phyloP scores from a whole-genome alignment of 2,888 invertebrate genomes.

The Yponomeuta plumbellus region DNA sequence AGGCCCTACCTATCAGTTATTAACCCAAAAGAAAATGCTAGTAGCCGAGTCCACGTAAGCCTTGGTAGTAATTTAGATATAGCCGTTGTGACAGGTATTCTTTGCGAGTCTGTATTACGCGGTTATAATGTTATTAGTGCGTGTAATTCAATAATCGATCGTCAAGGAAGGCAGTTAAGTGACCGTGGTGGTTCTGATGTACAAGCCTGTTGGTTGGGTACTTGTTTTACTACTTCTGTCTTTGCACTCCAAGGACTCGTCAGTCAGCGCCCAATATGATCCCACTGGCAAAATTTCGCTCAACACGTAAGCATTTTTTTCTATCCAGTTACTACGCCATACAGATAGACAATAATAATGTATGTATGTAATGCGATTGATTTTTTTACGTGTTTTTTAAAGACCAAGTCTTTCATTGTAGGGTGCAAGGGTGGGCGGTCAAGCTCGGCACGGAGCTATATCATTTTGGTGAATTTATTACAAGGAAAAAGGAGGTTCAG shows the following conservation, averaged over 20 bases:
- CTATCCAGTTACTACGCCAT: background rate
- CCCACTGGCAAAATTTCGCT: slow-evolving; percentile 55
- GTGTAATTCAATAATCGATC: background rate
- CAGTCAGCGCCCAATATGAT: slow-evolving; percentile 62
- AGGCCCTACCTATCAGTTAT: slow-evolving; percentile 17
- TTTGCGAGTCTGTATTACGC: background rate
- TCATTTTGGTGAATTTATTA: slow-evolving; percentile 87
- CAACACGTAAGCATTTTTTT: slow-evolving; percentile 54
- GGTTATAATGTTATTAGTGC: background rate
- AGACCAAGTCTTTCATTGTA: slow-evolving; percentile 37
- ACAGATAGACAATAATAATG: background rate
- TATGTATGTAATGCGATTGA: background rate
- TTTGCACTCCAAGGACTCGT: slow-evolving; percentile 64
- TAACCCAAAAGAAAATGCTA: background rate
- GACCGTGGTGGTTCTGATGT: slow-evolving; percentile 51
- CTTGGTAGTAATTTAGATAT: background rate
- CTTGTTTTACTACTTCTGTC: slow-evolving; percentile 55
- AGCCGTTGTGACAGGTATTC: background rate
- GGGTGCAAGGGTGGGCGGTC: slow-evolving; percentile 88
- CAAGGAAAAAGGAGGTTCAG: slow-evolving; percentile 85
- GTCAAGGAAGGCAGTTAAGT: background rate
- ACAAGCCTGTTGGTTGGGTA: slow-evolving; percentile 50
- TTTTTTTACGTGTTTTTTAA: background rate
- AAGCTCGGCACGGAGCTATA: slow-evolving; percentile 87
- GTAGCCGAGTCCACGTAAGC: background rate